Conservation (phyloP, 2,797 vertebrate species). For the Parotocinclus haroldoi region DNA sequence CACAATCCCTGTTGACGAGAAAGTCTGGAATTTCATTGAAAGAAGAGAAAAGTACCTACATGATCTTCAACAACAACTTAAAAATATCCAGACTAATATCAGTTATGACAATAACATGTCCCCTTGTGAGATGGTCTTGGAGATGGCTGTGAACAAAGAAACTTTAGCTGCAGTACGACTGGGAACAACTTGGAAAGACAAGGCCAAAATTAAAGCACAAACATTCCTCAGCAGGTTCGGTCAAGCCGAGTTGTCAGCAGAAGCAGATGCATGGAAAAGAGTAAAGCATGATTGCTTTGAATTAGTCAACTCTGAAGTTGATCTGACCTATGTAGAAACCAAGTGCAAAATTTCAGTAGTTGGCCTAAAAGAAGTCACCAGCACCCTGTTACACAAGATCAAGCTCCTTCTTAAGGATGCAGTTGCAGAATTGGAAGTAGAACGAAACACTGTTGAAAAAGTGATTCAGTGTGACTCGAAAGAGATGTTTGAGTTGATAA, state of each 20-base stretch:
- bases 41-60: constrained; percentile 26
- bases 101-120: constrained; percentile 20
- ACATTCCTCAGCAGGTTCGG: constrained; percentile 41
- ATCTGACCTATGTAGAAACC: constrained; percentile 32
- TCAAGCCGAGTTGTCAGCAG: constrained; percentile 18
- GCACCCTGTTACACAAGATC: constrained; percentile 30
- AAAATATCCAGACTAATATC: constrained; percentile 39
- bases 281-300: constrained; percentile 24
- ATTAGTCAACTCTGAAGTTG: constrained; percentile 14
- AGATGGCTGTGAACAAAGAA: constrained; percentile 45
- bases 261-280: constrained; percentile 51
- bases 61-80: constrained; percentile 37
- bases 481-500: constrained; percentile 50
- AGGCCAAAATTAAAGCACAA: constrained; percentile 30
- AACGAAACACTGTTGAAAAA: constrained; percentile 50
- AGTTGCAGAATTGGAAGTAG: constrained; percentile 36
- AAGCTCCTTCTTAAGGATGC: constrained; percentile 33
- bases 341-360: constrained; percentile 42
- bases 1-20: constrained; percentile 30
- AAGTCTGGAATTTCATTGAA: constrained; percentile 39
- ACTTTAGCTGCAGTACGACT: constrained; percentile 42
- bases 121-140: constrained; percentile 32
- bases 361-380: constrained; percentile 39
- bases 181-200: constrained; percentile 49
- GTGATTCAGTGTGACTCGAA: constrained; percentile 40